Evolutionary conservation across 2,888 invertebrate species (phyloP), one percentile per base, ranked within the genome.

Genomic region (Merodon equestris): DNA sequence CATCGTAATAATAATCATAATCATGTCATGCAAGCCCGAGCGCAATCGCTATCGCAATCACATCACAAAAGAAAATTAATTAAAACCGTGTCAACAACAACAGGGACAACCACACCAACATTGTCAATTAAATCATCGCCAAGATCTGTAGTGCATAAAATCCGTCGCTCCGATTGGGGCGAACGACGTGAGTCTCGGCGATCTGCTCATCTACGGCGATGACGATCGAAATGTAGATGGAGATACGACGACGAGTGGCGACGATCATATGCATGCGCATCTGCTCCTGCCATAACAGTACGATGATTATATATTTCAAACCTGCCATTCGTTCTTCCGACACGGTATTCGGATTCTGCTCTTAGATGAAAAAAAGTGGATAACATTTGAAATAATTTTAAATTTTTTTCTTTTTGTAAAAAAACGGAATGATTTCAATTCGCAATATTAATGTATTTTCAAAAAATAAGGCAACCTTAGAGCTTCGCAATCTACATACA

Each of bases 291-390:
- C 86, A 58, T 83, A 86, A 82, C 87, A 88, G 75, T 87, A 87
- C 73, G 87, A 87, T 82, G 87, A 87, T 83, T 88, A 88, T 81
- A 83, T 87, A 81, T 87, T 87, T 83, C 86, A 87, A 82, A 88
- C 87, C 84, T 86, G 88, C 83, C 87, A 87, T 83, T 87, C n/a
- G n/a, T n/a, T n/a, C n/a, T n/a, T n/a, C n/a, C n/a, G n/a, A n/a
- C n/a, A n/a, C n/a, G n/a, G n/a, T n/a, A n/a, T n/a, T n/a, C n/a
- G n/a, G n/a, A n/a, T n/a, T n/a, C n/a, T n/a, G n/a, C n/a, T n/a
- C n/a, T n/a, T n/a, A n/a, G n/a, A n/a, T n/a, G n/a, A n/a, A n/a
- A n/a, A n/a, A n/a, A n/a, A n/a, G n/a, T n/a, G n/a, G n/a, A n/a
- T n/a, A n/a, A n/a, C n/a, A n/a, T n/a, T n/a, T n/a, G n/a, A n/a